Percentiles rank a stretch among this genome's conserved stretches.
Evolutionary conservation across 1,140 invertebrate species (phyloP).

Genomic region (Hyles euphorbiae): DNA sequence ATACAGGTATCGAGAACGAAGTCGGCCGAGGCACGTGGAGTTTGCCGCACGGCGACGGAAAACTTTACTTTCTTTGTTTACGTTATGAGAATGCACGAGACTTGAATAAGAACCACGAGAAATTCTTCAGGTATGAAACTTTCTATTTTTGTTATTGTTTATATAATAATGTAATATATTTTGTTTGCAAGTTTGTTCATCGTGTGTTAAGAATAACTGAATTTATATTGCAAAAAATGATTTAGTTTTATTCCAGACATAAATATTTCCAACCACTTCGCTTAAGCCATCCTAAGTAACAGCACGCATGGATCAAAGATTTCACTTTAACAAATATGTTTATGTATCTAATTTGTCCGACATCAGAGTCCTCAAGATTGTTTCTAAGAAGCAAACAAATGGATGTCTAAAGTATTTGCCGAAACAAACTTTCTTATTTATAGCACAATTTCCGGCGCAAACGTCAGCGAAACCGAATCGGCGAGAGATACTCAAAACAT

Average conservation of each 20-base stretch:
- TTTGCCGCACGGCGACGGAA: constrained; percentile 7
- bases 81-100: constrained; percentile 5
- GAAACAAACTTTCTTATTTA: constrained; percentile 28
- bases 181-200: too few species aligned
- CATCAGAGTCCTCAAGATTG: too few species aligned
- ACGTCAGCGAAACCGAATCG: constrained; percentile 31
- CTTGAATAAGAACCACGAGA: constrained; percentile 1
- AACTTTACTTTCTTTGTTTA: constrained; percentile 16
- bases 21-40: constrained; percentile 8
- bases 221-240: too few species aligned
- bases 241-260: too few species aligned
- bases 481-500: constrained; percentile 18
- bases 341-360: too few species aligned
- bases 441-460: constrained; percentile 34
- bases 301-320: too few species aligned
- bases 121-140: constrained; percentile 11
- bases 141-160: background rate
- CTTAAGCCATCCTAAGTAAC: too few species aligned
- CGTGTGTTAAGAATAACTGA: too few species aligned
- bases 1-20: constrained; percentile 15
- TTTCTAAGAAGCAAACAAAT: background rate
- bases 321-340: too few species aligned
- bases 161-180: too few species aligned
- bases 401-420: too few species aligned
- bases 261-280: too few species aligned